Evolutionary conservation across 2,797 vertebrate species (phyloP).

Genomic region (Crocodylus rhombifer): DNA sequence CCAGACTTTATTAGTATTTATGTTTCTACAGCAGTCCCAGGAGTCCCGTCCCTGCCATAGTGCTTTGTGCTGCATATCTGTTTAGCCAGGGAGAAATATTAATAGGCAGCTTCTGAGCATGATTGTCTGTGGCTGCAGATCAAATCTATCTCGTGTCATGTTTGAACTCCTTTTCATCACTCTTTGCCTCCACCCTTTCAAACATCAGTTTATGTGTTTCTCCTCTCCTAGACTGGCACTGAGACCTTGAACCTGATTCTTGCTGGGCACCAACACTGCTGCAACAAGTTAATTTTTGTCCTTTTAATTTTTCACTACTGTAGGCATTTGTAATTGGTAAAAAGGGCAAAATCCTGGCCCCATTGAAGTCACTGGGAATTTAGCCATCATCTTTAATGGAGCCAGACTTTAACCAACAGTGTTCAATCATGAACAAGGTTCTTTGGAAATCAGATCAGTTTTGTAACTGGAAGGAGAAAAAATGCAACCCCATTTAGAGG

Average conservation of each 20-base stretch:
- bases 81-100: too few relatives aligned
- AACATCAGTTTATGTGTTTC: accelerated
- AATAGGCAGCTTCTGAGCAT: too few relatives aligned
- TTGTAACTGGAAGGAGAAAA: background rate
- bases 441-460: too few relatives aligned
- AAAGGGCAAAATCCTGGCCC: background rate
- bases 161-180: background rate
- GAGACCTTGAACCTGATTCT: too few relatives aligned
- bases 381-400: accelerated
- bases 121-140: background rate
- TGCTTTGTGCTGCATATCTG: background rate
- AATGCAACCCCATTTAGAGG: background rate
- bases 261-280: accelerated
- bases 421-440: accelerated
- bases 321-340: background rate
- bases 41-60: too few relatives aligned
- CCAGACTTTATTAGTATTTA: too few relatives aligned
- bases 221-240: background rate
- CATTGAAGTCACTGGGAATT: background rate
- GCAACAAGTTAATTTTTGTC: accelerated
- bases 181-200: background rate
- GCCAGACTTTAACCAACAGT: background rate
- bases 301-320: background rate
- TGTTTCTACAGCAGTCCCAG: too few relatives aligned
- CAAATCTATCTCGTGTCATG: accelerated